Percentiles rank a stretch among this genome's conserved stretches.
Evolutionary conservation across 1,140 invertebrate genomes (phyloP).

Genomic region (Oncopodura yosiiana): DNA sequence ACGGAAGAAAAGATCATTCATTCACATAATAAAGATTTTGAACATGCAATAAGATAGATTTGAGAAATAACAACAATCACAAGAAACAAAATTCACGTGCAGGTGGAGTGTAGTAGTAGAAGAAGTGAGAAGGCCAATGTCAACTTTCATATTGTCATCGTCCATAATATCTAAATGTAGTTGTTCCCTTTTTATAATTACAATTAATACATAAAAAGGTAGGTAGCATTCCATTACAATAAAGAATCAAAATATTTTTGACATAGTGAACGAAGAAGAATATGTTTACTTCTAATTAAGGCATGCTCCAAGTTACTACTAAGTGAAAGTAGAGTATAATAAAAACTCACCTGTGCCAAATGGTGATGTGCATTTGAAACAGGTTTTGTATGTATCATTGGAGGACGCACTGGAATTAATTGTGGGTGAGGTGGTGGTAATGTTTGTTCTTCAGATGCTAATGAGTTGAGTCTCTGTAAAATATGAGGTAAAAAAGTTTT

Average conservation of each 20-base stretch:
- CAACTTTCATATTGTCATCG: constrained; percentile 8
- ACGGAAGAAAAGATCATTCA: no score
- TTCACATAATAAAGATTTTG: not conserved
- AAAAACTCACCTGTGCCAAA: not conserved
- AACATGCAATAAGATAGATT: not conserved
- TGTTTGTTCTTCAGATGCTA: not conserved
- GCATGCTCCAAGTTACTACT: no score
- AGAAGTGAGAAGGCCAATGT: not conserved
- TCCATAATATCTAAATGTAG: constrained; percentile 24
- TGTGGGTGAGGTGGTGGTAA: not conserved
- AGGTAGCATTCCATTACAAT: not conserved
- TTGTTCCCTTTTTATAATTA: not conserved
- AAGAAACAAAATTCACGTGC: not conserved
- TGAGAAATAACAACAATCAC: not conserved
- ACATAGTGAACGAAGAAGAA: not conserved
- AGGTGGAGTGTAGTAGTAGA: no score
- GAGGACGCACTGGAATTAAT: no score
- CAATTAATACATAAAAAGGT: not conserved
- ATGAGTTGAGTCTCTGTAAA: not conserved
- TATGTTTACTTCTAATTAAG: not conserved
- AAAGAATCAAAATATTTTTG: not conserved
- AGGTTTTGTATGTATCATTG: no score
- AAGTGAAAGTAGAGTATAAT: no score
- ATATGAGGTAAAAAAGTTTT: not conserved
- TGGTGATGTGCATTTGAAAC: constrained; percentile 1